These are phyloP conservation scores for Heliconius himera DNA, from an alignment of 1,140 invertebrate species.

Conservation along the genomic window DNA sequence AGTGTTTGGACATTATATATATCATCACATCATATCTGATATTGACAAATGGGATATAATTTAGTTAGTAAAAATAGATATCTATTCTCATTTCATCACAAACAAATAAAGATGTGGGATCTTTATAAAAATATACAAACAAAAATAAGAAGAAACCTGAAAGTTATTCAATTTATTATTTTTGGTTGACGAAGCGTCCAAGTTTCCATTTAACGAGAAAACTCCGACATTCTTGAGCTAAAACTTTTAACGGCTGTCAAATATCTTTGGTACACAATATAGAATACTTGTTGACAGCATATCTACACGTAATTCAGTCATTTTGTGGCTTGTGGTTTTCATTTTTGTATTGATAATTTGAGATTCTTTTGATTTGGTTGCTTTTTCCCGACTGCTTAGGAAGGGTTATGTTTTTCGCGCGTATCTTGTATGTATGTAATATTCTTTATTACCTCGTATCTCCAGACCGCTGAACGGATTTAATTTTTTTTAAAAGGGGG, in stretches of 20 bases:
- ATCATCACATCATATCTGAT: too few relatives aligned
- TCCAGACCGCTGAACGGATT: too few relatives aligned
- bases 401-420: too few relatives aligned
- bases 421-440: too few relatives aligned
- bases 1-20: too few relatives aligned
- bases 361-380: neutral
- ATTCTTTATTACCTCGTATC: too few relatives aligned
- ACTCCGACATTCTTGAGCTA: conserved; percentile 28
- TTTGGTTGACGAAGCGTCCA: conserved; percentile 26
- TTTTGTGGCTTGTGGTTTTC: neutral
- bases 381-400: too few relatives aligned
- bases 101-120: neutral
- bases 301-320: neutral
- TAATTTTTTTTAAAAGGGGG: too few relatives aligned
- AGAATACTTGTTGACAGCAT: conserved; percentile 14
- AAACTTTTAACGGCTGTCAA: conserved; percentile 31
- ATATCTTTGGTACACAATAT: conserved; percentile 21
- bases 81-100: neutral
- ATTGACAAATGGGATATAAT: neutral
- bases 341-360: neutral
- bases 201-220: conserved; percentile 40
- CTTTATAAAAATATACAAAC: neutral
- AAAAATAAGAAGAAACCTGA: neutral
- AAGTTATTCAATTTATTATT: conserved; percentile 26
- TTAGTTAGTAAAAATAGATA: neutral